Evolutionary conservation across 2,113 vertebrate species (phyloP).

Genomic region (Aphelocoma coerulescens): DNA sequence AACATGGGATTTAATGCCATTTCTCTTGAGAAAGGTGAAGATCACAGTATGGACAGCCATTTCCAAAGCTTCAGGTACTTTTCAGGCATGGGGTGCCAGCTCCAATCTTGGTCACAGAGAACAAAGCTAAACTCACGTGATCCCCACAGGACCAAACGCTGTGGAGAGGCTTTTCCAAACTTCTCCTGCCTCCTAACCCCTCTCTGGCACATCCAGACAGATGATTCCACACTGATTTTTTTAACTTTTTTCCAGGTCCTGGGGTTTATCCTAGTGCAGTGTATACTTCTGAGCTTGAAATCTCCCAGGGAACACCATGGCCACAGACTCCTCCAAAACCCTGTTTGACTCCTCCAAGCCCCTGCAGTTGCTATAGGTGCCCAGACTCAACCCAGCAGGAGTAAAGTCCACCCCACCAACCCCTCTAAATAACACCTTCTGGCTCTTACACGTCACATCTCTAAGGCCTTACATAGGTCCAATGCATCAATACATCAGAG

Average conservation of each 20-base stretch:
- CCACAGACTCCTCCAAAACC: not conserved
- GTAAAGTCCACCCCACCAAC: not conserved
- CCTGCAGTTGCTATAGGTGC: not conserved
- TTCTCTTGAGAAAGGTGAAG: not conserved
- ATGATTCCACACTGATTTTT: not conserved
- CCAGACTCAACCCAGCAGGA: not conserved
- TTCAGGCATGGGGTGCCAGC: not conserved
- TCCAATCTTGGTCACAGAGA: not conserved
- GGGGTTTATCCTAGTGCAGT: not conserved
- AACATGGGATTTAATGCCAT: not conserved
- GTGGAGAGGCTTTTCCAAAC: not conserved
- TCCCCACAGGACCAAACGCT: rapidly evolving
- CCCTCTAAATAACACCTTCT: not conserved
- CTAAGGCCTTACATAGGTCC: not conserved
- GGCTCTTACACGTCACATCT: not conserved
- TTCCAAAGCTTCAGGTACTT: not conserved
- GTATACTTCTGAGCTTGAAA: not conserved
- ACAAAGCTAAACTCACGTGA: not conserved
- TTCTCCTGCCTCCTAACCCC: not conserved
- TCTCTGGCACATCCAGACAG: not conserved
- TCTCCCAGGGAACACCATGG: not conserved
- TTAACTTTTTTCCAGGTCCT: not conserved
- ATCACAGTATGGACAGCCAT: not conserved
- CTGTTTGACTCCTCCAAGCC: not conserved
- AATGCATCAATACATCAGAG: not conserved